These are phyloP conservation scores for Pseudococcus longispinus DNA, from an alignment of 2,888 invertebrate species.

Conservation along the genomic window DNA sequence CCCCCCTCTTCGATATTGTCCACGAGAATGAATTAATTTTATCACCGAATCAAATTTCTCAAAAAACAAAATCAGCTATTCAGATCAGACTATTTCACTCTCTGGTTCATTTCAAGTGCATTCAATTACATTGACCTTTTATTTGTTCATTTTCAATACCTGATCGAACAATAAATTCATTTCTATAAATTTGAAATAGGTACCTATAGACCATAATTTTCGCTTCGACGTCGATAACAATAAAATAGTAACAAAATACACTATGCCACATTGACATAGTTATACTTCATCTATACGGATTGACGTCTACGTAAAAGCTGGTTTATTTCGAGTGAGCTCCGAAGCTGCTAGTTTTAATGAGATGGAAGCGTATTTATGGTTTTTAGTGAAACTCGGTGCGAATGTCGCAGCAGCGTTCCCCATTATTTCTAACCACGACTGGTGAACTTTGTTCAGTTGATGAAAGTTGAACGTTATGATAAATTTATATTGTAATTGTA, in stretches of 20 bases:
- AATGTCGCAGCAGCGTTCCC: background rate
- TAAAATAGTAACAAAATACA: background rate
- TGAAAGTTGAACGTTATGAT: conserved; percentile 1
- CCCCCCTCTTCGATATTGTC: too few relatives aligned
- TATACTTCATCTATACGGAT: background rate
- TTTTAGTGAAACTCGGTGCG: background rate
- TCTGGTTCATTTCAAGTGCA: too few relatives aligned
- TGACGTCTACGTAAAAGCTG: background rate
- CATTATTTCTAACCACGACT: background rate
- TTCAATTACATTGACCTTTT: too few relatives aligned
- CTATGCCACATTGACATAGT: background rate
- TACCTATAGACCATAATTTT: too few relatives aligned
- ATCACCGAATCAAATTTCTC: too few relatives aligned
- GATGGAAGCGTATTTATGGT: background rate
- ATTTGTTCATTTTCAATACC: too few relatives aligned
- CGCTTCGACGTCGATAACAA: too few relatives aligned
- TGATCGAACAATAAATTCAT: too few relatives aligned
- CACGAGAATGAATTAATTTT: too few relatives aligned
- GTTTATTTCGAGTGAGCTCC: background rate
- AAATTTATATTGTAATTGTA: background rate
- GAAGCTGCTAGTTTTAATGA: background rate
- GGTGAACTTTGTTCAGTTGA: background rate
- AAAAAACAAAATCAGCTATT: too few relatives aligned
- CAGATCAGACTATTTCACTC: too few relatives aligned
- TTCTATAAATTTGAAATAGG: too few relatives aligned